Percentiles rank a stretch among this genome's conserved stretches.
Evolutionary conservation across 1,140 invertebrate genomes (phyloP).

Genomic region (Caenorhabditis tropicalis): DNA sequence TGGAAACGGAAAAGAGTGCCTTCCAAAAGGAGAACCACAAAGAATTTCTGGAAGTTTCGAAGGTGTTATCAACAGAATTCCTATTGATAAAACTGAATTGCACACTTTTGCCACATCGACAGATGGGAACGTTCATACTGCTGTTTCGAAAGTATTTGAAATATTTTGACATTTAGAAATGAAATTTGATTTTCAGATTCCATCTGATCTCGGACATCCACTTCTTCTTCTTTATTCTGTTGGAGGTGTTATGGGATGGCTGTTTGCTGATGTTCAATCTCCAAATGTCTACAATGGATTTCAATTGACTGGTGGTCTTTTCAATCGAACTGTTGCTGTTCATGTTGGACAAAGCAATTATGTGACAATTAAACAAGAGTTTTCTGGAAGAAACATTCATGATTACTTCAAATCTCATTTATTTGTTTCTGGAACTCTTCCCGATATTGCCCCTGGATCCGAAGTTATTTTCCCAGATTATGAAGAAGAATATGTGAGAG

Average conservation of each 20-base stretch:
- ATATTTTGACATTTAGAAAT: not conserved
- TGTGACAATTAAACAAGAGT: slow-evolving; percentile 81
- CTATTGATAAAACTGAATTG: slow-evolving; percentile 81
- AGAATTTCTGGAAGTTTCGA: slow-evolving; percentile 85
- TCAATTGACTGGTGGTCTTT: slow-evolving; percentile 60
- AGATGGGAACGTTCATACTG: slow-evolving; percentile 88
- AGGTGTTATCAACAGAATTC: slow-evolving; percentile 81
- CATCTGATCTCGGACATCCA: slow-evolving; percentile 79
- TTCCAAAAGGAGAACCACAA: slow-evolving; percentile 82
- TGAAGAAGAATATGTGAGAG: slow-evolving; percentile 82
- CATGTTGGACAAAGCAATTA: slow-evolving; percentile 70
- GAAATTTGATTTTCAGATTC: slow-evolving; percentile 75
- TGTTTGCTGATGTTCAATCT: slow-evolving; percentile 81
- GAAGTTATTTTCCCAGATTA: slow-evolving; percentile 82
- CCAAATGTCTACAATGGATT: slow-evolving; percentile 56
- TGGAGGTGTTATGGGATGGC: slow-evolving; percentile 85
- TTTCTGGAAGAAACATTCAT: slow-evolving; percentile 86
- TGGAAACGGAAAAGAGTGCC: slow-evolving; percentile 88
- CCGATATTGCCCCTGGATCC: slow-evolving; percentile 76
- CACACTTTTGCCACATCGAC: slow-evolving; percentile 89
- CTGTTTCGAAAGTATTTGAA: slow-evolving; percentile 77
- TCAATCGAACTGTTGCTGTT: slow-evolving; percentile 57
- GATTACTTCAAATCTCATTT: slow-evolving; percentile 84
- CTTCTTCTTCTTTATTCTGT: slow-evolving; percentile 83
- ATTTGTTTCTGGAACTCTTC: slow-evolving; percentile 82